These are phyloP conservation scores for Notarius quadriscutis DNA, from an alignment of 2,113 vertebrate species.

Conservation along the genomic window DNA sequence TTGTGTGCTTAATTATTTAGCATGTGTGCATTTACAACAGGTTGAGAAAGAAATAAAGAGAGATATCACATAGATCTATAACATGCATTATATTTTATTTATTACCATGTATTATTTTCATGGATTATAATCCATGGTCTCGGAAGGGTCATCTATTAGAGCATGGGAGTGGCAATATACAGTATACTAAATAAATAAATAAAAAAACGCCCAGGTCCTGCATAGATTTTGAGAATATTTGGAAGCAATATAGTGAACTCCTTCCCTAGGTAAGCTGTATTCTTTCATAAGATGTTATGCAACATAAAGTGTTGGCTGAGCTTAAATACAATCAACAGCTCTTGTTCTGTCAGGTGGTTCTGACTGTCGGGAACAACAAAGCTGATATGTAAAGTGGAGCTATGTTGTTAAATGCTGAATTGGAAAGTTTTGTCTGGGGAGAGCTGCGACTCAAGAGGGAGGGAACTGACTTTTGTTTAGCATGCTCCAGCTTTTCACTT, in stretches of 20 bases:
- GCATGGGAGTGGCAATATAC: neutral
- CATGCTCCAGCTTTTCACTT: slow-evolving; percentile 58
- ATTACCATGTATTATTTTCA: neutral
- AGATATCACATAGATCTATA: slow-evolving; percentile 18
- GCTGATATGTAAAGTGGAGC: slow-evolving; percentile 34
- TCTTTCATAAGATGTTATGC: neutral
- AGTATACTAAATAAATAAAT: neutral
- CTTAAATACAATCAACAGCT: slow-evolving; percentile 30
- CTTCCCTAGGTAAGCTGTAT: neutral
- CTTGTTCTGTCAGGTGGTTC: slow-evolving; percentile 28
- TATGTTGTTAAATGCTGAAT: slow-evolving; percentile 26
- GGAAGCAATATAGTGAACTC: neutral
- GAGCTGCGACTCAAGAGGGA: slow-evolving; percentile 8
- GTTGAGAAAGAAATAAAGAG: slow-evolving; percentile 30
- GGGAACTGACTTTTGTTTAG: slow-evolving; percentile 55
- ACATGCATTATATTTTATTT: neutral
- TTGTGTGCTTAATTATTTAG: slow-evolving; percentile 56
- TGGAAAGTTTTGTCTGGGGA: slow-evolving; percentile 51
- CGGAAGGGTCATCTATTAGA: neutral
- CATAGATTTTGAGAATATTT: neutral
- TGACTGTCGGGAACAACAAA: slow-evolving; percentile 43
- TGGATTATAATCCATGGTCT: slow-evolving; percentile 32
- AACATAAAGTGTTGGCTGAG: slow-evolving; percentile 15
- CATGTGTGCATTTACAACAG: slow-evolving; percentile 52
- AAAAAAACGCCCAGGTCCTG: no score